phyloP scores from a whole-genome alignment of 1,140 invertebrate genomes.

The Lepidurus apus region DNA sequence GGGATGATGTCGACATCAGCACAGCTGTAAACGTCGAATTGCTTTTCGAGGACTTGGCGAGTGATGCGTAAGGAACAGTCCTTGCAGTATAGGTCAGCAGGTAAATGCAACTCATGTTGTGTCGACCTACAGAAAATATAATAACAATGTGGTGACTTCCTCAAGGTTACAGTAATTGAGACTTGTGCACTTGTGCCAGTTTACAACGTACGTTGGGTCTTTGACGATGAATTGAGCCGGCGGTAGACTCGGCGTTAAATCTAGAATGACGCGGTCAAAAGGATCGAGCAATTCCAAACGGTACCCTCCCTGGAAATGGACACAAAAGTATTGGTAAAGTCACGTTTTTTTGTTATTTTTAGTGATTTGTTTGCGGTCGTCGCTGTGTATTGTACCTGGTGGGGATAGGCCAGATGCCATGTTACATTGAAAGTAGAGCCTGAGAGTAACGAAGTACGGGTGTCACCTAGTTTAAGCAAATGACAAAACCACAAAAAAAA shows the following conservation, averaged over 20 bases:
- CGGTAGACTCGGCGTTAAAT: conserved; percentile 66
- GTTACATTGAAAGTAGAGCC: conserved; percentile 81
- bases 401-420: conserved; percentile 90
- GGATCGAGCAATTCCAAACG: conserved; percentile 74
- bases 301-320: conserved; percentile 70
- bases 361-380: conserved; percentile 23
- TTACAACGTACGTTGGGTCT: conserved; percentile 63
- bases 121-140: conserved; percentile 60
- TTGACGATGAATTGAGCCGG: conserved; percentile 65
- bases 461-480: conserved; percentile 44
- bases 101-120: conserved; percentile 68
- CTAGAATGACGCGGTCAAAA: conserved; percentile 70
- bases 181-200: neutral
- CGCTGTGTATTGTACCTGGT: conserved; percentile 64
- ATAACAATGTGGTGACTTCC: neutral
- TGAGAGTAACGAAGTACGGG: conserved; percentile 71
- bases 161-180: neutral
- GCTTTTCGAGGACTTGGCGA: conserved; percentile 73
- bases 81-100: conserved; percentile 71
- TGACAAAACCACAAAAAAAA: neutral
- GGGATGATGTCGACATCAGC: conserved; percentile 81
- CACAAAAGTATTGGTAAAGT: neutral
- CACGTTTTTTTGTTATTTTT: neutral
- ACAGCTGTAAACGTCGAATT: conserved; percentile 89
- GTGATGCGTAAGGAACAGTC: conserved; percentile 85